Evolutionary conservation across 2,113 vertebrate species (phyloP).

Genomic region (Pangasianodon gigas): DNA sequence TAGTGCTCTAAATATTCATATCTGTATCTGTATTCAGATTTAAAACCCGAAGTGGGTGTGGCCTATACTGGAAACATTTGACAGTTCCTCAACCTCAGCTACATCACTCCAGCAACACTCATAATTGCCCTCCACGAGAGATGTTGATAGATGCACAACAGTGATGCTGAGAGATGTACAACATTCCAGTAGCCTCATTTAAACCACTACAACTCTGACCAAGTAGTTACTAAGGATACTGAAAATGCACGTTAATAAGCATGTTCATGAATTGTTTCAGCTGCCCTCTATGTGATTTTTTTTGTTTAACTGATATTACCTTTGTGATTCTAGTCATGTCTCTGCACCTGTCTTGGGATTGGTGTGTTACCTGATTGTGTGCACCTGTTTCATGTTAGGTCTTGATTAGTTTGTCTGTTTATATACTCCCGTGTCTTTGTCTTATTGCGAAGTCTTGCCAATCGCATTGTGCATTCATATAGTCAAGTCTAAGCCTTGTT

Average conservation of each 20-base stretch:
- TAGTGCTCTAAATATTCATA: not conserved
- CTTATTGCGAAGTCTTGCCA: not conserved
- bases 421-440: not conserved
- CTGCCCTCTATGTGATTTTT: no score
- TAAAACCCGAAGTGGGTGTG: not conserved
- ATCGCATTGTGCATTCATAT: not conserved
- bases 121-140: no score
- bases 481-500: not conserved
- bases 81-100: not conserved
- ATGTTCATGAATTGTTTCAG: no score
- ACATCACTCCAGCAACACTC: not conserved
- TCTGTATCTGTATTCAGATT: not conserved
- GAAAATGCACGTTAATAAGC: not conserved
- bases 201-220: not conserved
- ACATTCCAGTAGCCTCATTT: no score
- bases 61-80: not conserved
- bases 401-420: not conserved
- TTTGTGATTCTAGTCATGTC: not conserved
- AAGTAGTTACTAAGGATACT: not conserved
- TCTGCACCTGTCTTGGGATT: not conserved
- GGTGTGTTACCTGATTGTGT: not conserved
- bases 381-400: not conserved
- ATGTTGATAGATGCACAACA: no score
- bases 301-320: not conserved
- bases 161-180: no score